Evolutionary conservation across 2,797 vertebrate species (phyloP).

Genomic region (Coregonus ussuriensis): DNA sequence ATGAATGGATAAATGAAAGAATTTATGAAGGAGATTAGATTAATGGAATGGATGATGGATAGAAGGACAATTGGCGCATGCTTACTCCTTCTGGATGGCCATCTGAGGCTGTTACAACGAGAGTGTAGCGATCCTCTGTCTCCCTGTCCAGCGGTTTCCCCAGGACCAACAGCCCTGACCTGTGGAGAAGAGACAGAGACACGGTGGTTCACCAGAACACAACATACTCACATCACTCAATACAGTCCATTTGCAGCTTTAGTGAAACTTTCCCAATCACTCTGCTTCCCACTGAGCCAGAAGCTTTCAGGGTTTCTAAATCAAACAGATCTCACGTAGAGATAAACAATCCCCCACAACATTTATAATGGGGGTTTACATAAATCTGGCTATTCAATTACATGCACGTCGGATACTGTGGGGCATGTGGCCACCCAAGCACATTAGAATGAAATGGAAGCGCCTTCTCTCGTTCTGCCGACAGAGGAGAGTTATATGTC

Average conservation of each 20-base stretch:
- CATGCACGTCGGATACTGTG: background rate
- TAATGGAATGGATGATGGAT: conserved; percentile 5
- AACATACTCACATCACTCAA: background rate
- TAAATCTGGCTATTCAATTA: background rate
- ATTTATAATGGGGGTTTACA: background rate
- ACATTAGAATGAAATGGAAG: conserved; percentile 3
- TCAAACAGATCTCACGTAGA: conserved; percentile 19
- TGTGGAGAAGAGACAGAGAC: conserved; percentile 54
- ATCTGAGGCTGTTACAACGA: conserved; percentile 91
- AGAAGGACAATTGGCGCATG: conserved; percentile 5
- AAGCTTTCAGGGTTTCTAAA: conserved; percentile 19
- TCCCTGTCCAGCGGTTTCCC: conserved; percentile 91
- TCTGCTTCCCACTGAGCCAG: background rate
- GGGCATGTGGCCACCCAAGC: background rate
- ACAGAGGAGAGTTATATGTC: background rate
- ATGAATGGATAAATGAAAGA: background rate
- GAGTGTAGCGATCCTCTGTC: conserved; percentile 87
- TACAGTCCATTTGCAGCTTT: conserved; percentile 4
- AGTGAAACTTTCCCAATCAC: background rate
- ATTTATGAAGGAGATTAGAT: background rate
- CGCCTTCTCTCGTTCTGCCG: background rate
- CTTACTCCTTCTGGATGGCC: conserved; percentile 93
- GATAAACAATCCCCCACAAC: conserved; percentile 5
- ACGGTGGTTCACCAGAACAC: background rate
- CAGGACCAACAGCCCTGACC: conserved; percentile 88